Base-by-base conservation (phyloP, 2,797 vertebrate genomes). In the Rhincodon typus region DNA sequence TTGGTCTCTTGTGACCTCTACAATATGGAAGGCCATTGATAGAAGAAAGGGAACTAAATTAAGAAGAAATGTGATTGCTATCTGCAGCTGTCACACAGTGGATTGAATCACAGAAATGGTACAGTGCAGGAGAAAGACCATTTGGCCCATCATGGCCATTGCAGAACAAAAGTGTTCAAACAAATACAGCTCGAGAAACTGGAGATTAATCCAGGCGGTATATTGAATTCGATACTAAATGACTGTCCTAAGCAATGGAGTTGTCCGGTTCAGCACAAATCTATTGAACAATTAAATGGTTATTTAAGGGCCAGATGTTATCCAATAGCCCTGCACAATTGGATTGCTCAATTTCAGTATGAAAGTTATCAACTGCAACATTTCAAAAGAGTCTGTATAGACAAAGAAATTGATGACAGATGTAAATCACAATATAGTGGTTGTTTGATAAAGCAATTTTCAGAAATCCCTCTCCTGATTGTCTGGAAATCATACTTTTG, bases 321-420 rank as follows among this genome's bases (percentile, higher is more conserved):
- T 67, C 62, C 62, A 12, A 0, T 12, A 67, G 34, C 66, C 10
- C 38, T 21, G 67, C 67, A 94, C 38, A 72, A 72, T 70, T 70
- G 38, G 42, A 10, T 70, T 46, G 42, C 50, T 70, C 46, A 94
- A 72, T 74, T 77, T 50, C 25, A 27, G 74, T 77, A 46, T 30
- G 27, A 30, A 74, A 74, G 42, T 53, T 30, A 94, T 74, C 46
- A 1, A 53, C 4, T 74, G 70, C 69, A 72, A 74, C 50, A 74
- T 74, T 74, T 72, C 25, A 74, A 74, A 94, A 70, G 53, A 46
- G 38, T 94, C 34, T 15, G 25, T 46, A 50, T 15, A 19, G 46
- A 27, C 67, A 72, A 94, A 94, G 38, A 25, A 74, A 94, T 94
- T 74, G 88, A 91, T 91, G 88, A 94, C 38, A 74, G 94, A 13